Base-by-base conservation (phyloP, 2,113 vertebrate species). In the Probosciger aterrimus region DNA sequence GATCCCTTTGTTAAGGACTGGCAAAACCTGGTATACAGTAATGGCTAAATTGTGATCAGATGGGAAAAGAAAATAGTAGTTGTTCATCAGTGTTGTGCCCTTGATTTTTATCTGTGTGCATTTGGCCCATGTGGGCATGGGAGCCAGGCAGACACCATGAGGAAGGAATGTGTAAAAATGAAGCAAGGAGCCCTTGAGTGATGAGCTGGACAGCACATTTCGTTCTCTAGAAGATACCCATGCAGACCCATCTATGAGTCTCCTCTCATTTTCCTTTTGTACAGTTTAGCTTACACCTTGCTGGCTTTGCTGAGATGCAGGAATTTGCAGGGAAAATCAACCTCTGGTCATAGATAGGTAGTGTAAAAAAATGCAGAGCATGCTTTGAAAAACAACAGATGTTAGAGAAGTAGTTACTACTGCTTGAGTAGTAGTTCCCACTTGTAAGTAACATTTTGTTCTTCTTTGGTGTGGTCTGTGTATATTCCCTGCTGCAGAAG, bases 391-490 rank as follows among this genome's bases (percentile, higher is more conserved):
- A 94, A 55, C 53, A 90, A 75, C 76, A 95, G 76, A 95, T 94
- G 82, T 90, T 88, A 74, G 41, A 80, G 57, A 90, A 83, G 55
- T 50, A 73, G 84, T 77, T 83, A 53, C 76, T 86, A 86, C 71
- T 77, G 49, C 43, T 81, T 67, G 60, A 78, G 60, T 28, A 83
- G 88, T 67, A 86, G 69, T 75, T 97, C 73, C 94, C 50, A 65
- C 50, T 92, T 84, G 69, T 44, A 93, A 90, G 64, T 60, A 83
- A 79, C 64, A 78, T 75, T 90, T 75, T 84, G 17, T 59, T 89
- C 63, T 47, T 52, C 81, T 95, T 96, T 94, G 93, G 92, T 92
- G 88, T 90, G 73, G 82, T 90, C 60, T 86, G 27, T 76, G 47
- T 47, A 9, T 62, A 90, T 75, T 67, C 79, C 62, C 68, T 88